Base-by-base conservation (phyloP, 2,113 vertebrate species). In the Phrynosoma blainvillii region DNA sequence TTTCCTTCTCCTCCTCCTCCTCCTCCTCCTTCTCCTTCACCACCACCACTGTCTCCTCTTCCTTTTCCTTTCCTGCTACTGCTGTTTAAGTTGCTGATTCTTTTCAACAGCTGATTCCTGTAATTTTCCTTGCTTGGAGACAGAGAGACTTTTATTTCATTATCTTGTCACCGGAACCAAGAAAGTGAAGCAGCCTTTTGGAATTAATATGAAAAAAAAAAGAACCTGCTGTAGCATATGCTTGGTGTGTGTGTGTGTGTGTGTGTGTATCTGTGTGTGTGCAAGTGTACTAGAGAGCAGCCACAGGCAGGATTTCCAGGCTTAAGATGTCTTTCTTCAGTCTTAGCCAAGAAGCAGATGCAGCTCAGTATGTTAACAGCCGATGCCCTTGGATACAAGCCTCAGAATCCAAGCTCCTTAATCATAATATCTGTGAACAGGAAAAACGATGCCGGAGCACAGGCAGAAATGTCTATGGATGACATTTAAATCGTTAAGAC, bases 331-430 rank as follows among this genome's bases (percentile, higher is more conserved):
- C 94, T 95, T 94, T 93, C 94, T 91, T 89, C 94, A 89, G 91
- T 75, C 94, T 96, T 89, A 94, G 91, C 95, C 81, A 89, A 95
- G 95, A 96, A 96, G 97, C 97, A 97, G 97, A 96, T 97, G 97
- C 93, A 96, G 96, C 96, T 96, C 96, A 96, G 93, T 91, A 93
- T 94, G 88, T 92, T 91, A 95, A 96, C 95, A 96, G 96, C 95
- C 95, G 95, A 96, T 95, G 95, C 94, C 96, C 97, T 97, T 97
- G 96, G 94, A 96, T 88, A 90, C 68, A 20, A 93, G 95, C 96
- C 95, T 95, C 87, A 92, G 92, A 93, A 93, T 87, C 93, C 93
- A 92, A 95, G 92, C 89, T 30, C 94, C 94, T 96, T 93, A 93
- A 94, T 36, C 93, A 90, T 80, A 93, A 88, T 52, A 92, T 87